Evolutionary conservation across 2,888 invertebrate genomes (phyloP), one percentile per base, ranked within the genome.

Genomic region (Masnerella sp.): DNA sequence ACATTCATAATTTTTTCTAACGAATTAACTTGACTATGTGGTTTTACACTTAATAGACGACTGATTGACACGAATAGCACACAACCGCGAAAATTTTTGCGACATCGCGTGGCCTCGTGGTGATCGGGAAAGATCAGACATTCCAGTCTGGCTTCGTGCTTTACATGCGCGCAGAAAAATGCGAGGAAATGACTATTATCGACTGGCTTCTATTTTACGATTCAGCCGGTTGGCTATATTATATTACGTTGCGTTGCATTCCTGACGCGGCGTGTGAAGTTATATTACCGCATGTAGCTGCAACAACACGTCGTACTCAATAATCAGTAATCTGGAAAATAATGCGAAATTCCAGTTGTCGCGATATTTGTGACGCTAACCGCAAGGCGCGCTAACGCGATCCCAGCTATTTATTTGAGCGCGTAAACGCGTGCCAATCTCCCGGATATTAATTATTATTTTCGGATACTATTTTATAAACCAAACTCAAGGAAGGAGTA

Each of bases 21-120:
- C n/a, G 14, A 58, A 45, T 51, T 7, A 5, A 36, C 45, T 17
- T 14, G 22, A n/a, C 34, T 72, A 77, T 81, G 82, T 69, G 81
- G 80, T 82, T 81, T 81, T 73, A 67, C 79, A 51, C 75, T 75
- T 77, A 78, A 78, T 78, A 77, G 76, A 72, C 62, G 76, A 78
- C 72, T 76, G 78, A 80, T 81, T 75, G 77, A 80, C 78, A 73
- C 65, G 67, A 77, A 70, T 51, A 69, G 69, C 77, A 75, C 1
- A 69, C 18, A 69, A 78, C 80, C 80, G 77, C 82, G 78, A 79
- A 79, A 79, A 78, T 78, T 78, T 79, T 76, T 77, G 76, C 79
- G 68, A 78, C 78, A 76, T 76, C 77, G 79, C 75, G 76, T 47
- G 70, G 70, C 74, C 73, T 58, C 68, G 70, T 68, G 76, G 56